Conservation (phyloP, 2,797 vertebrate genomes). For the Cercopithecus hamlyni region DNA sequence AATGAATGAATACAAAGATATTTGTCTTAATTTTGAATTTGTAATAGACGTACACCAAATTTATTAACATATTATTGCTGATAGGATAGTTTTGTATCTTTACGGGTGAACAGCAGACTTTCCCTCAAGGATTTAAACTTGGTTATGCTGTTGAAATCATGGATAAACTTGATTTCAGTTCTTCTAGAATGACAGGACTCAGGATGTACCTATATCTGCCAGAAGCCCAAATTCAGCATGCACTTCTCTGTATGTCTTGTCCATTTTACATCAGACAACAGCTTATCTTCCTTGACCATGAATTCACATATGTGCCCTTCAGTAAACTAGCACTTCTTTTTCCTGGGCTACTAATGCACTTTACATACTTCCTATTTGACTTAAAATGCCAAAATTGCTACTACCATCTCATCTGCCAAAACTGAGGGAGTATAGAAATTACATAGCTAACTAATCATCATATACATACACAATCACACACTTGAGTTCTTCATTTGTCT, state of each 20-base stretch:
- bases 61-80: neutral
- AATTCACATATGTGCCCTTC: neutral
- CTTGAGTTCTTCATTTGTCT: neutral
- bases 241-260: neutral
- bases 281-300: neutral
- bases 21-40: neutral
- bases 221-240: neutral
- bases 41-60: neutral
- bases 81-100: neutral
- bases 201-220: neutral
- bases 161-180: neutral
- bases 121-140: neutral
- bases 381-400: neutral
- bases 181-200: neutral
- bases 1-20: neutral
- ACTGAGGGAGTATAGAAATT: neutral
- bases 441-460: neutral
- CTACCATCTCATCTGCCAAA: neutral
- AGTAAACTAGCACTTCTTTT: neutral
- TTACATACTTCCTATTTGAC: neutral
- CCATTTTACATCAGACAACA: neutral
- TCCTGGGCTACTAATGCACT: neutral
- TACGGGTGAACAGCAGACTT: neutral
- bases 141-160: neutral
- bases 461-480: fast-evolving